Evolutionary conservation across 2,888 invertebrate species (phyloP).

Genomic region (Bimastos eiseni): DNA sequence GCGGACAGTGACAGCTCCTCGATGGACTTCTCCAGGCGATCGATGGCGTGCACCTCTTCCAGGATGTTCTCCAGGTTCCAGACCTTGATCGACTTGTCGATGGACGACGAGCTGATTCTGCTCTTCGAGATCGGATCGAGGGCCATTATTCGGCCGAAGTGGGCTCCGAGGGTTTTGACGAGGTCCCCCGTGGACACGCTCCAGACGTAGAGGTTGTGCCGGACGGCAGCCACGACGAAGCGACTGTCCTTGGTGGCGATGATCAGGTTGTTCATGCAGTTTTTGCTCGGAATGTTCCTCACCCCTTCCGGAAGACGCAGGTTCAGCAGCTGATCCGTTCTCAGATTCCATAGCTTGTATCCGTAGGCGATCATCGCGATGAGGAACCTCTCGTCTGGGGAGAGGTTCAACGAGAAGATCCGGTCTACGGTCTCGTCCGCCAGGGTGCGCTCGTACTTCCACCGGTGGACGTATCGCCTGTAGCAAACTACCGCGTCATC

Average conservation of each 20-base stretch:
- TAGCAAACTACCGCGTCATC: conserved; percentile 43
- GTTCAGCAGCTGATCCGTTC: background rate
- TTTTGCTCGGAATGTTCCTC: conserved; percentile 81
- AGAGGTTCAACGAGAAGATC: conserved; percentile 71
- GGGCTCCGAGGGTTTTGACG: conserved; percentile 90
- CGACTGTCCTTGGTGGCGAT: conserved; percentile 61
- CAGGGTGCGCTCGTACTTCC: conserved; percentile 26
- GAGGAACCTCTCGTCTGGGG: conserved; percentile 78
- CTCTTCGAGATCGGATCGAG: conserved; percentile 76
- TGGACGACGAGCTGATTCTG: conserved; percentile 86
- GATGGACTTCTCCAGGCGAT: conserved; percentile 86
- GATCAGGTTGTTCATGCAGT: conserved; percentile 27
- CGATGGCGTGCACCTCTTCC: conserved; percentile 86
- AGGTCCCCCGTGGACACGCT: conserved; percentile 73
- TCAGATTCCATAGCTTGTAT: conserved; percentile 62
- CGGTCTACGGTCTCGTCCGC: conserved; percentile 49
- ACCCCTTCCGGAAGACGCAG: conserved; percentile 69
- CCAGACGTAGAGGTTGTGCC: conserved; percentile 94
- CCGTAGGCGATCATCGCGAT: conserved; percentile 68
- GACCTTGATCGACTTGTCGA: conserved; percentile 95
- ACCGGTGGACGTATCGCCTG: background rate
- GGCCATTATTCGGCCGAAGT: conserved; percentile 93
- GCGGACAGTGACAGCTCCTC: conserved; percentile 72
- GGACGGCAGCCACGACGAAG: conserved; percentile 90
- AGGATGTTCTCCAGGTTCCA: conserved; percentile 99